Conservation (phyloP, 2,888 invertebrate species). For the Tanytarsus gracilentus region DNA sequence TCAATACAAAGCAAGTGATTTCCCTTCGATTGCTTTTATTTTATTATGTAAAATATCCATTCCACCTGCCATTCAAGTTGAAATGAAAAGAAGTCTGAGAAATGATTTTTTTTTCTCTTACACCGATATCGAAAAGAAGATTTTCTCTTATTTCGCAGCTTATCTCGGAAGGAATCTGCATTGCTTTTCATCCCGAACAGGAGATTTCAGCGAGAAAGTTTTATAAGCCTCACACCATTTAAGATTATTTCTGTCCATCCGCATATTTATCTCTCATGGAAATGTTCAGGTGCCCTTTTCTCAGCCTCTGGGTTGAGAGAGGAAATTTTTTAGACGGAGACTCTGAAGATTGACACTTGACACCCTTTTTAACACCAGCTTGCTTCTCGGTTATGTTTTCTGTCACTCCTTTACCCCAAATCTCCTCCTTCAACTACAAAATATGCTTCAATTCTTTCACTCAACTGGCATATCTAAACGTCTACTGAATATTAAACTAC, state of each 20-base stretch:
- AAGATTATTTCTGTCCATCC: too few relatives aligned
- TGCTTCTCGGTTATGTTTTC: too few relatives aligned
- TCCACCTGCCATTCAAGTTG: slow-evolving; percentile 20
- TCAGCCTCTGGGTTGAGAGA: background rate
- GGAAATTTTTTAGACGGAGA: background rate
- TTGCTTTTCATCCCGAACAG: too few relatives aligned
- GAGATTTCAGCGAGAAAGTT: too few relatives aligned
- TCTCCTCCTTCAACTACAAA: background rate
- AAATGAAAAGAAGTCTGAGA: background rate
- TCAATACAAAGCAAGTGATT: background rate
- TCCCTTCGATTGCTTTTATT: background rate
- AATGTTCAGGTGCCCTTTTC: too few relatives aligned
- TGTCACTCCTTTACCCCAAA: background rate
- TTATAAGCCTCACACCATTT: too few relatives aligned
- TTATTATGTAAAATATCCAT: slow-evolving; percentile 6
- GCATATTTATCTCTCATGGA: too few relatives aligned
- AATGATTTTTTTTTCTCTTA: too few relatives aligned
- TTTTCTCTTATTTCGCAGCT: too few relatives aligned
- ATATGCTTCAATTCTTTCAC: background rate
- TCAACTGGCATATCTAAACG: background rate
- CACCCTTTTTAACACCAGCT: slow-evolving; percentile 20
- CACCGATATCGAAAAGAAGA: too few relatives aligned
- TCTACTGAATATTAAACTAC: slow-evolving; percentile 10
- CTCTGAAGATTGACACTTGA: slow-evolving; percentile 18
- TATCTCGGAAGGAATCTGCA: too few relatives aligned